Percentiles rank a stretch among this genome's conserved stretches.
Evolutionary conservation across 2,888 invertebrate genomes (phyloP).

Genomic region (Tipula unca): DNA sequence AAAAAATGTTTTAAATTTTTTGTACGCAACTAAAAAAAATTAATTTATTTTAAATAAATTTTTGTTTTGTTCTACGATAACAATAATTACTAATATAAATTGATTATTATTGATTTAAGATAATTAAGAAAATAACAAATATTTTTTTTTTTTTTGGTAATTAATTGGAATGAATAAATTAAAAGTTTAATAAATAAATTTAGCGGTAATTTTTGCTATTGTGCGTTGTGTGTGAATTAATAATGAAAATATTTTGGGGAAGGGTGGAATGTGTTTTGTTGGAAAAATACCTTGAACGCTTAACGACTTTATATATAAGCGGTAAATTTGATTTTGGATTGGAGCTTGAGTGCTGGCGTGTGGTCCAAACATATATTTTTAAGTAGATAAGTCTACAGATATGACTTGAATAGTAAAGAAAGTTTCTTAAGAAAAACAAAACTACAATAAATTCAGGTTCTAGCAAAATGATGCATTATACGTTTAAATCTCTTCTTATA

Average conservation of each 20-base stretch:
- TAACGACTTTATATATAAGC: not conserved
- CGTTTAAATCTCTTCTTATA: too few relatives aligned
- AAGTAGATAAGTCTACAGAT: too few relatives aligned
- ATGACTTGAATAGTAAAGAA: too few relatives aligned
- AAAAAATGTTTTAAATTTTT: not conserved
- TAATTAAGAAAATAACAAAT: not conserved
- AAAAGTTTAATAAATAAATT: not conserved
- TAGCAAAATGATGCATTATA: too few relatives aligned
- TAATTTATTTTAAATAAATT: not conserved
- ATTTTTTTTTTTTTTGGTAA: not conserved
- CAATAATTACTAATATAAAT: not conserved
- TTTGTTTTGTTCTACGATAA: not conserved
- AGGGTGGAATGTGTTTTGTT: not conserved
- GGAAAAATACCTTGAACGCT: not conserved
- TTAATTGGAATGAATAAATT: not conserved
- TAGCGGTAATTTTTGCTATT: not conserved
- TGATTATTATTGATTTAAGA: not conserved
- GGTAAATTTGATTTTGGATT: too few relatives aligned
- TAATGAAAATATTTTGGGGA: not conserved
- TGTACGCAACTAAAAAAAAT: not conserved
- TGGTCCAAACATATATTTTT: too few relatives aligned
- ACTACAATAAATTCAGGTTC: too few relatives aligned
- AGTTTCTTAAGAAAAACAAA: too few relatives aligned
- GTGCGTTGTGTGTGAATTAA: not conserved
- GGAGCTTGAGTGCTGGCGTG: too few relatives aligned